Conservation (phyloP, 2,888 invertebrate species). For the Ectropis crepuscularia region DNA sequence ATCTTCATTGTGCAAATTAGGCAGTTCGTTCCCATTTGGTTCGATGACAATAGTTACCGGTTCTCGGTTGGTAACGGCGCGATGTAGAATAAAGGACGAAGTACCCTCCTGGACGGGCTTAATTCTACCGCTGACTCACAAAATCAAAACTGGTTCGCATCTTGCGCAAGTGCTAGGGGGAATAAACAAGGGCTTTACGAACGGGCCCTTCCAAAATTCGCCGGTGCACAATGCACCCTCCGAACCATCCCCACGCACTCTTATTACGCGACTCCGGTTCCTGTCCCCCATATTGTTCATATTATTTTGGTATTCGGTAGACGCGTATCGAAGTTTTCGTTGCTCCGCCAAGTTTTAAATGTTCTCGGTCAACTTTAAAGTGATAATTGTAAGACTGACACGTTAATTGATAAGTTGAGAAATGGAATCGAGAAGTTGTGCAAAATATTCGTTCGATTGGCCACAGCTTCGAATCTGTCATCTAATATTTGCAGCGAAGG, state of each 20-base stretch:
- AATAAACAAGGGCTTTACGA: slow-evolving; percentile 76
- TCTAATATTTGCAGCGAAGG: slow-evolving; percentile 83
- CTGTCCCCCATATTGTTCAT: slow-evolving; percentile 83
- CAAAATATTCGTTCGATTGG: slow-evolving; percentile 68
- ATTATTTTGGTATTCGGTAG: slow-evolving; percentile 78
- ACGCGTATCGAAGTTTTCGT: slow-evolving; percentile 69
- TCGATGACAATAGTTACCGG: slow-evolving; percentile 45
- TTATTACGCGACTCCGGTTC: slow-evolving; percentile 81
- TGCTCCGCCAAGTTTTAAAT: slow-evolving; percentile 52
- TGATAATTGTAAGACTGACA: slow-evolving; percentile 37
- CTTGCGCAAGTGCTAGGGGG: slow-evolving; percentile 83
- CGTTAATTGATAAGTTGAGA: slow-evolving; percentile 40
- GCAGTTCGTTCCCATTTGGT: slow-evolving; percentile 39
- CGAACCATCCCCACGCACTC: slow-evolving; percentile 83
- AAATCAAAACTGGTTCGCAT: slow-evolving; percentile 84
- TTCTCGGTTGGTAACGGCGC: slow-evolving; percentile 51
- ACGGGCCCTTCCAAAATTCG: slow-evolving; percentile 83
- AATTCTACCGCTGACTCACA: slow-evolving; percentile 69
- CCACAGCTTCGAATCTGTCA: slow-evolving; percentile 75
- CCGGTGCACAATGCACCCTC: slow-evolving; percentile 85
- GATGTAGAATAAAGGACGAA: slow-evolving; percentile 49
- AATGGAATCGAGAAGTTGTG: slow-evolving; percentile 53
- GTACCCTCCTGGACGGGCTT: slow-evolving; percentile 67
- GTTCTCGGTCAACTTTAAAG: slow-evolving; percentile 33
- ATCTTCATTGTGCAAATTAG: slow-evolving; percentile 39